These are phyloP conservation scores for Gallinago solitaria DNA, from an alignment of 2,797 vertebrate genomes.

Conservation along the genomic window DNA sequence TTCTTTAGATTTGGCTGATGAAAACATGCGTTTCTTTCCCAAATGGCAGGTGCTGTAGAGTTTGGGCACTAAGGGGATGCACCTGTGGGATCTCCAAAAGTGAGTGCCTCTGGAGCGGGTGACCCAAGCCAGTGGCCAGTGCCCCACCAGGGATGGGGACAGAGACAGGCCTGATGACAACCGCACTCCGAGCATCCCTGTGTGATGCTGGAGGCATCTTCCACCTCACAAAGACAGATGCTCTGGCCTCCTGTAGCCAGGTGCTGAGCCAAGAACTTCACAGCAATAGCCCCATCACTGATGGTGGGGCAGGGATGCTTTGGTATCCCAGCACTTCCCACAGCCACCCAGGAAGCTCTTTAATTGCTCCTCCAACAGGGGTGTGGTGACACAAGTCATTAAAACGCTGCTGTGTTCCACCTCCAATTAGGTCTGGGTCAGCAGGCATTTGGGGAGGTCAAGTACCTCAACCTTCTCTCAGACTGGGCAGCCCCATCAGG, in stretches of 20 bases:
- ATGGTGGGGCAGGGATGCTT: not conserved
- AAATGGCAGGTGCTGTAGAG: not conserved
- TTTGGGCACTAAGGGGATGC: rapidly evolving
- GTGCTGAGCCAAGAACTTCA: not conserved
- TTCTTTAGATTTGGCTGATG: not conserved
- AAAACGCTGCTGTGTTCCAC: not conserved
- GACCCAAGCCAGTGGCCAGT: not conserved
- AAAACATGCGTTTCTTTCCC: rapidly evolving
- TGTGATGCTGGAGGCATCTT: rapidly evolving
- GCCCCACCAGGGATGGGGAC: not conserved
- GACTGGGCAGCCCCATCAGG: not conserved
- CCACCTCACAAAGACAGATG: rapidly evolving
- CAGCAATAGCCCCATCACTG: rapidly evolving
- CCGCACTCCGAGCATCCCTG: rapidly evolving
- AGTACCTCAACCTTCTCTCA: not conserved
- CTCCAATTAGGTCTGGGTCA: conserved; percentile 12
- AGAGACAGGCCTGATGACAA: not conserved
- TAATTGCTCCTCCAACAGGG: not conserved
- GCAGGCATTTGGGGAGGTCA: not conserved
- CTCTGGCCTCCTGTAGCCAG: not conserved
- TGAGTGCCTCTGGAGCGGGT: rapidly evolving
- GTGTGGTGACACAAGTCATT: not conserved
- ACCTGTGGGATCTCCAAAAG: rapidly evolving
- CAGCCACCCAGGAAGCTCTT: not conserved
- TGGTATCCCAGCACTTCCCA: rapidly evolving